Evolutionary conservation across 2,888 invertebrate genomes (phyloP), one percentile per base, ranked within the genome.

Genomic region (Xanthostigma xanthostigma): DNA sequence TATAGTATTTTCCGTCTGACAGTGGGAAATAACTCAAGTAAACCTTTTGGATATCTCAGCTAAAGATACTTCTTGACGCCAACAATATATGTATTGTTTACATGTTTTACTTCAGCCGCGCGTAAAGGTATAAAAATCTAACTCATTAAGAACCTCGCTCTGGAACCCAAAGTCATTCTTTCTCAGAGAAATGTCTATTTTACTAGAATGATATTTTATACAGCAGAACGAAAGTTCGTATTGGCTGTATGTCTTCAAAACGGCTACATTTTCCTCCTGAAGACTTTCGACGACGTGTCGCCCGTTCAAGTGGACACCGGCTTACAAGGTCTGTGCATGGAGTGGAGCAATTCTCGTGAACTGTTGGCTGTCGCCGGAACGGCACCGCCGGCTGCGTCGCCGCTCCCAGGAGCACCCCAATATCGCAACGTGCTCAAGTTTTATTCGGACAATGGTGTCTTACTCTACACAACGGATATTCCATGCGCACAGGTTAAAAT

Each of bases 311-410:
- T 94, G 55, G 76, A 79, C 60, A 94, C 94, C 0, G 81, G 82
- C n/a, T 69, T 89, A 51, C 76, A 81, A 58, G 85, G 86, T 14
- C 68, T 90, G 55, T 83, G 86, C 57, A 88, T 95, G 76, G 95
- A 96, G 70, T 96, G 96, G 96, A 93, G 93, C 52, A 95, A 94
- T 66, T 92, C 92, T 2, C 81, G 92, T 36, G 91, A 93, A 63
- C 70, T 93, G 48, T 71, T 96, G 51, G 95, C 94, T 0, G 91
- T 95, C 1, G 93, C 92, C 43, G 95, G 96, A 1, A 78, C 80
- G 11, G 64, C 76, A 48, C 62, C 72, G 37, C 70, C 56, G n/a
- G 55, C 59, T 10, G 53, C 60, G 13, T 14, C 27, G 2, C 12
- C 45, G 11, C 27, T 45, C 9, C 44, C 34, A 44, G 14, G 36